Evolutionary conservation across 1,140 invertebrate species (phyloP), one percentile per base, ranked within the genome.

Genomic region (Brachionus paranguensis): DNA sequence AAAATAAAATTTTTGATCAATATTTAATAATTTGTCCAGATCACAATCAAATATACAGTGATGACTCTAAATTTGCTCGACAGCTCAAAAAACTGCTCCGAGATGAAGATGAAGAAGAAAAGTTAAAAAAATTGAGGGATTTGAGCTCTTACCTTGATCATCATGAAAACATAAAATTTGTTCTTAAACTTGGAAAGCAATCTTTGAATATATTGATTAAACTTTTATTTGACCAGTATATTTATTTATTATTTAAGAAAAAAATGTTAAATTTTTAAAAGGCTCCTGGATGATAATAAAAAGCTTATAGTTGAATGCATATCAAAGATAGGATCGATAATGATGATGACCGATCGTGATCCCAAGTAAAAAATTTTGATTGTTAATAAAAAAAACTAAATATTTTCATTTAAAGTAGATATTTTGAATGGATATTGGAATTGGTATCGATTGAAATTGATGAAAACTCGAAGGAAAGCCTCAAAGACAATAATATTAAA

Each of bases 111-210:
- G 78, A 81, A 68, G 78, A 81, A 12, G 60, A 45, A 24, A 81
- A 68, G 17, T 17, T 81, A 14, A 41, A 60, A 64, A 81, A 81
- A 81, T 12, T 83, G 3, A n/a, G 14, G 10, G 81, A 83, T 41
- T 12, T 83, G n/a, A 68, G 60, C 17, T 41, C 45, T 10, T 83
- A 83, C 45, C 41, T 83, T 45, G 81, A 83, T 29, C 60, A 83
- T n/a, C 10, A 53, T 70, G 81, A 83, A n/a, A 83, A 68, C 53
- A 72, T 68, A 12, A 83, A 68, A 83, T 83, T 83, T 83, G 60
- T 83, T 10, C 60, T 83, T 2, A 83, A 83, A 70, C n/a, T 83
- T 27, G 81, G 47, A 27, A 33, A 53, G 7, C 64, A 27, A 27
- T 53, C 81, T 6, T 68, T 83, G 12, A 83, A 68, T 47, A 41